Evolutionary conservation across 1,140 invertebrate genomes (phyloP), one percentile per base, ranked within the genome.

Genomic region (Heliconius eleuchia): DNA sequence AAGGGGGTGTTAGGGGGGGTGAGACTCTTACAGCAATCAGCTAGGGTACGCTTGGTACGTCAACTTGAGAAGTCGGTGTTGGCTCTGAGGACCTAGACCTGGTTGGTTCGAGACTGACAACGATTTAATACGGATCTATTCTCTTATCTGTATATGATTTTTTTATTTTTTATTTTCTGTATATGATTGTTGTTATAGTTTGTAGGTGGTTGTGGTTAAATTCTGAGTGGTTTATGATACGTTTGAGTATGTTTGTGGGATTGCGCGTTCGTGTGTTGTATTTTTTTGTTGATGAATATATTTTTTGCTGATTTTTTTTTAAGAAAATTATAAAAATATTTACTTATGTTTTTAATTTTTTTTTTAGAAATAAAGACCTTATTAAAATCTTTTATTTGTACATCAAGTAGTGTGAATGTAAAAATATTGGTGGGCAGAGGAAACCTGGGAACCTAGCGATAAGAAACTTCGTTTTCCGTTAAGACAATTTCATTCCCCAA

Each of bases 1-100:
- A 78, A 23, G 34, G 66, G 55, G 80, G 73, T 66, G 23, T 71
- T 72, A 66, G 74, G 76, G 74, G 74, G n/a, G 77, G 72, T 34
- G 57, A 39, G 73, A 66, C 66, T 74, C 81, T 78, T 73, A 72
- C 37, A 42, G 71, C 71, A 83, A 75, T 83, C 76, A 77, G 87
- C 80, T 85, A 91, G 89, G 85, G 87, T 84, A 87, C 72, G 80
- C 80, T 86, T 27, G 79, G 80, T 70, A 57, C 86, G 88, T 89
- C 90, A 87, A 89, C 91, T 93, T 91, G 90, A 93, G 83, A 88
- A 92, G 90, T 91, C 88, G 91, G 87, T 86, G 86, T 87, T 86
- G 84, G 92, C 88, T 80, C 77, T 82, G 81, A 81, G 81, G 83
- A 81, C 86, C 88, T 78, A 70, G 76, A 80, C 79, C 71, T 70